These are phyloP conservation scores for Alcis repandata DNA, from an alignment of 2,888 invertebrate species.

Conservation along the genomic window DNA sequence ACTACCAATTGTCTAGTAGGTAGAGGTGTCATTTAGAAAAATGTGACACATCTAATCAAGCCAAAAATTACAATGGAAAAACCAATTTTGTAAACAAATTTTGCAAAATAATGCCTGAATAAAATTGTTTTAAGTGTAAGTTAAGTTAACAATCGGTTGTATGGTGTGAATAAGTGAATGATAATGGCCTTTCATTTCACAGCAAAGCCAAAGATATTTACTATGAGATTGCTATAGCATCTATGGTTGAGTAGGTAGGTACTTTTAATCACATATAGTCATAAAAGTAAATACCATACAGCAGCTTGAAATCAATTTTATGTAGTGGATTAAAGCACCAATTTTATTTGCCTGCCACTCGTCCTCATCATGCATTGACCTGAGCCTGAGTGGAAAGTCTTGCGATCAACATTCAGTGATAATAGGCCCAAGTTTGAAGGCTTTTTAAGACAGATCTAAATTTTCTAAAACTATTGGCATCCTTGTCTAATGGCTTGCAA, in stretches of 20 bases:
- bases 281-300: slow-evolving; percentile 18
- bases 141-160: background rate
- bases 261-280: slow-evolving; percentile 9
- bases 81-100: background rate
- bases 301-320: slow-evolving; percentile 23
- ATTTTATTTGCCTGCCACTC: background rate
- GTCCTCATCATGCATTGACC: background rate
- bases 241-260: background rate
- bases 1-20: background rate
- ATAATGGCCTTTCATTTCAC: slow-evolving; percentile 5
- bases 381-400: background rate
- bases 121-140: too few species aligned
- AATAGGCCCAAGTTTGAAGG: too few species aligned
- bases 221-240: background rate
- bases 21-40: background rate
- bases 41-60: background rate
- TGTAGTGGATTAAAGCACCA: slow-evolving; percentile 7
- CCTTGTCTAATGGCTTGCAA: too few species aligned
- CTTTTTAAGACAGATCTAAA: too few species aligned
- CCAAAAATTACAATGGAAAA: background rate
- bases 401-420: background rate
- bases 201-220: slow-evolving; percentile 3
- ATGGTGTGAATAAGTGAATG: background rate
- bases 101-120: background rate
- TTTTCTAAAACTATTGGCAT: too few species aligned